Conservation (phyloP, 2,797 vertebrate species). For the Nyctibius grandis region DNA sequence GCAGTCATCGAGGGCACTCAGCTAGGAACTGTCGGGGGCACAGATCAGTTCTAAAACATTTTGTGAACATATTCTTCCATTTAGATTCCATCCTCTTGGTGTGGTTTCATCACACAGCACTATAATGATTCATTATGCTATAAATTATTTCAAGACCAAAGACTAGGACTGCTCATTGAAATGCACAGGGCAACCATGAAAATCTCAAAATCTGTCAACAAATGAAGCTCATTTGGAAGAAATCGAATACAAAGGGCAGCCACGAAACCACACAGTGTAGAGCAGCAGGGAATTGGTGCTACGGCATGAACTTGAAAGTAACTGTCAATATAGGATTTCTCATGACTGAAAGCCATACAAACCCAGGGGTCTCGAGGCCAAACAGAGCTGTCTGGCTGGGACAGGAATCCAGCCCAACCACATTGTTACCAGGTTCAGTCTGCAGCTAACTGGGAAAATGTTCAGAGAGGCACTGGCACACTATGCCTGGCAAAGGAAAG, state of each 20-base stretch:
- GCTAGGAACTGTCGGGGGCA: neutral
- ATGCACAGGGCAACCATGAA: neutral
- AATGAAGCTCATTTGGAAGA: constrained; percentile 32
- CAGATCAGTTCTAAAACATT: neutral
- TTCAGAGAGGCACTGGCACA: neutral
- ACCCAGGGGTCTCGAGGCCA: neutral
- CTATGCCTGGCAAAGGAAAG: neutral
- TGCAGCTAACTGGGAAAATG: neutral
- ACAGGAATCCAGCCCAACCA: neutral
- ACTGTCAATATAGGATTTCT: neutral
- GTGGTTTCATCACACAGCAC: constrained; percentile 8
- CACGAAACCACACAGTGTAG: neutral
- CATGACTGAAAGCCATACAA: neutral
- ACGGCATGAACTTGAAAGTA: neutral
- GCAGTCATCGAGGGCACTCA: neutral
- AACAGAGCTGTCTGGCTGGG: neutral
- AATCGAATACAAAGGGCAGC: neutral
- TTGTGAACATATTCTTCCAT: neutral
- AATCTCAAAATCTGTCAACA: constrained; percentile 43
- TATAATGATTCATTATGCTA: neutral
- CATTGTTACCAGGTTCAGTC: neutral
- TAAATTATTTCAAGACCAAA: constrained; percentile 42
- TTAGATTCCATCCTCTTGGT: neutral
- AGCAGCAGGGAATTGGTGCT: constrained; percentile 24
- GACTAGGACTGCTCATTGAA: neutral